Percentiles rank a stretch among this genome's conserved stretches.
These are phyloP conservation scores for Meganola albula DNA, from an alignment of 2,888 invertebrate genomes.

Conservation along the genomic window DNA sequence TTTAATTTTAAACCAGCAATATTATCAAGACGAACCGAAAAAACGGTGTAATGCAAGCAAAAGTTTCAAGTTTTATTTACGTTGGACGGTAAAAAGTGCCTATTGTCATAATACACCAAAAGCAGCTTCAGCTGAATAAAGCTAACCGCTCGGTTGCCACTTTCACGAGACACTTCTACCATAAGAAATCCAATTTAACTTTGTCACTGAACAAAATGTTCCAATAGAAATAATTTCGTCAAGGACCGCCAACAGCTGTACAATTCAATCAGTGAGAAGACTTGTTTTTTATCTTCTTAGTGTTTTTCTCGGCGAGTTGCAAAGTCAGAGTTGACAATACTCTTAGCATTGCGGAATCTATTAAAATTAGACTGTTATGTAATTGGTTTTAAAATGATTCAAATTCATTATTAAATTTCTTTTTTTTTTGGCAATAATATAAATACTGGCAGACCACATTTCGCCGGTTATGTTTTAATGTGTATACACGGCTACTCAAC, in stretches of 20 bases:
- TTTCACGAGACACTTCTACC: conserved; percentile 60
- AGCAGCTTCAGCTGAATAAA: conserved; percentile 56
- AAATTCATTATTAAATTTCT: too few relatives aligned
- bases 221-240: conserved; percentile 75
- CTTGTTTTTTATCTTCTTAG: conserved; percentile 49
- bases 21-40: conserved; percentile 1
- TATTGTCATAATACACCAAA: conserved; percentile 57
- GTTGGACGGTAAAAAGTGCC: conserved; percentile 42
- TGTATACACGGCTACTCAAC: too few relatives aligned
- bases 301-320: conserved; percentile 46
- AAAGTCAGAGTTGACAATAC: conserved; percentile 50
- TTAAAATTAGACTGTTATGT: too few relatives aligned
- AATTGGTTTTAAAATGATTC: too few relatives aligned
- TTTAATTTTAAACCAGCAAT: conserved; percentile 8
- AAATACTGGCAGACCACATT: too few relatives aligned
- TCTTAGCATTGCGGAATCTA: conserved; percentile 33
- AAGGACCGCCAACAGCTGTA: conserved; percentile 69
- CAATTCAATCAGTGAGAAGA: conserved; percentile 66
- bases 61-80: conserved; percentile 27
- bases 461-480: too few relatives aligned
- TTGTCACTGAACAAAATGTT: conserved; percentile 72
- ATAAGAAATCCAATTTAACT: conserved; percentile 77
- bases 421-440: too few relatives aligned
- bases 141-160: conserved; percentile 52
- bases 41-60: conserved; percentile 29